Evolutionary conservation across 2,113 vertebrate genomes (phyloP).

Genomic region (Daphoenositta chrysoptera): DNA sequence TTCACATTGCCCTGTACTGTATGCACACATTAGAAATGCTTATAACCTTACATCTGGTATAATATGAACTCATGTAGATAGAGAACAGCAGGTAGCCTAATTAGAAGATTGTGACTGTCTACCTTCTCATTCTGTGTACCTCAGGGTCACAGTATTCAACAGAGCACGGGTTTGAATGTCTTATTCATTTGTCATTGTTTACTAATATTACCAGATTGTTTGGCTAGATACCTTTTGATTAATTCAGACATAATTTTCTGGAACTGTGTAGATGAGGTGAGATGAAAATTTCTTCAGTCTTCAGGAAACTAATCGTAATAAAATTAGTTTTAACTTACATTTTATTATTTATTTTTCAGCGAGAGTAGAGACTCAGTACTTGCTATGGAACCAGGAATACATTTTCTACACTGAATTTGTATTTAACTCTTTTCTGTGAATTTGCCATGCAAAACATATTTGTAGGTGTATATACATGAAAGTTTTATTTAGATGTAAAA

Average conservation of each 20-base stretch:
- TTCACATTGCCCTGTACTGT: not conserved
- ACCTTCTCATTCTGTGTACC: not conserved
- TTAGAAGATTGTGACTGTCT: not conserved
- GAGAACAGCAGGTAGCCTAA: not conserved
- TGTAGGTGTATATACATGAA: not conserved
- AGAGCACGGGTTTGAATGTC: not conserved
- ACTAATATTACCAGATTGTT: not conserved
- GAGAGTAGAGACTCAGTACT: not conserved
- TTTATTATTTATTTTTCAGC: not conserved
- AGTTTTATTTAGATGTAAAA: not conserved
- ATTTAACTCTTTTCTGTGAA: not conserved
- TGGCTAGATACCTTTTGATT: not conserved
- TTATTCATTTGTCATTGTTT: not conserved
- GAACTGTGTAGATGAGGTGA: not conserved
- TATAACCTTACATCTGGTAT: not conserved
- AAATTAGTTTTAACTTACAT: slow-evolving; percentile 9
- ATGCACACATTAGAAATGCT: not conserved
- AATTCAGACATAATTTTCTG: not conserved
- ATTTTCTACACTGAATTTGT: not conserved
- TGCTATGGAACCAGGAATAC: not conserved
- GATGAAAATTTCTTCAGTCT: not conserved
- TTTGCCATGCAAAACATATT: not conserved
- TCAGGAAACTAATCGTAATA: slow-evolving; percentile 18
- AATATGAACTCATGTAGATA: not conserved
- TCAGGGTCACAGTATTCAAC: not conserved